Evolutionary conservation across 2,888 invertebrate genomes (phyloP), one percentile per base, ranked within the genome.

Genomic region (Drosophila seclusa): DNA sequence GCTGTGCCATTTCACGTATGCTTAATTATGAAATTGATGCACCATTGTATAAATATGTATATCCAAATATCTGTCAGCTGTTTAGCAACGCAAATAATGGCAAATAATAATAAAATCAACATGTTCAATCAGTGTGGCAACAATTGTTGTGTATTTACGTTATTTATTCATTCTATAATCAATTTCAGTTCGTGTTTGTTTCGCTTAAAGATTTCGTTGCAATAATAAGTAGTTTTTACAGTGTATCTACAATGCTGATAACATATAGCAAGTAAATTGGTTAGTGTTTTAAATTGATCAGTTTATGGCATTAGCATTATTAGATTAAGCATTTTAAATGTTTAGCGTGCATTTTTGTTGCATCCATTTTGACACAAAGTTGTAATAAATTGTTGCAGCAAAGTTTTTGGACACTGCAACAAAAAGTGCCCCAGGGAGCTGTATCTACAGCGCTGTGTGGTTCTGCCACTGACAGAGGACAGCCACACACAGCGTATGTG

Each of bases 301-400:
- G 40, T 18, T 58, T 54, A 42, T 32, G 53, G 18, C 38, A 48
- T 29, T 29, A 21, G 27, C 52, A 27, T 40, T 40, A 40, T 57
- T 49, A 18, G 16, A 11, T 54, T 48, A 42, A 27, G 32, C 21
- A 72, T 45, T 59, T 54, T 16, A 29, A 10, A 68, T 45, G 34
- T 42, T 1, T 7, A 8, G 5, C 16, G 16, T 16, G 24, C 45
- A 16, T 40, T 57, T 54, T 53, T 48, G 68, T 67, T 70, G 66
- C 73, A 72, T 73, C 69, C 68, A 57, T 69, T 68, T 76, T 52
- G 68, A 65, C 52, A 76, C 57, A 78, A 79, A 58, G 69, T 81
- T 79, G 72, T 79, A 64, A 74, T 73, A 79, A 82, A 82, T 81
- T 64, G 60, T 55, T 67, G 70, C 63, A 73, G 57, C 68, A 69